Evolutionary conservation across 2,113 vertebrate genomes (phyloP).

Genomic region (Leucopsar rothschildi): DNA sequence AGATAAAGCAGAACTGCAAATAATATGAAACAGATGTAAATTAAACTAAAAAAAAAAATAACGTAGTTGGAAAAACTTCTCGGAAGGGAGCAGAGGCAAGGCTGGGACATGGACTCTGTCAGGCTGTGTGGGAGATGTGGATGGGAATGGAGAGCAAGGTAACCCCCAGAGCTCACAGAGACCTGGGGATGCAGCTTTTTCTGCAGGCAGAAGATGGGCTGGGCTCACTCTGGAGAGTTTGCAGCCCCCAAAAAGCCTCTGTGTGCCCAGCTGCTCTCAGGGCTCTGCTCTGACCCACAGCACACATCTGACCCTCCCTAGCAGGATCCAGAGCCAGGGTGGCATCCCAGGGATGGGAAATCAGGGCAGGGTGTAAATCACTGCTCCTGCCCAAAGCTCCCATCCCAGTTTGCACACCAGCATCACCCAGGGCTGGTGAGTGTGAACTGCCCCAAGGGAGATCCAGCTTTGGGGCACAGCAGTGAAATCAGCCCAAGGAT

Average conservation of each 20-base stretch:
- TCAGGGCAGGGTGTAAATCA: background rate
- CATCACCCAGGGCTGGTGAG: background rate
- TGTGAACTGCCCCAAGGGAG: background rate
- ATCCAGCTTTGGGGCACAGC: background rate
- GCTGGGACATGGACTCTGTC: background rate
- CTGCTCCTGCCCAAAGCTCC: background rate
- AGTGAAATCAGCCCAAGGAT: background rate
- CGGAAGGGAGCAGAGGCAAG: background rate
- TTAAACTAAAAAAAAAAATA: background rate
- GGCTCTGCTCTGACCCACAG: background rate
- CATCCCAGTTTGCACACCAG: background rate
- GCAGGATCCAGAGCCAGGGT: background rate
- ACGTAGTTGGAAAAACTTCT: background rate
- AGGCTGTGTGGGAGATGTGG: background rate
- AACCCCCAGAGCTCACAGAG: background rate
- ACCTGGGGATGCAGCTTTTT: background rate
- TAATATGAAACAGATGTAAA: conserved; percentile 39
- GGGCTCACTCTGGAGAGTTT: background rate
- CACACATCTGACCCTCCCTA: background rate
- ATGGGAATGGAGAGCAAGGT: background rate
- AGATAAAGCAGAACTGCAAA: conserved; percentile 12
- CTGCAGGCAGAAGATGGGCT: background rate
- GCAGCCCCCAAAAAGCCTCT: background rate
- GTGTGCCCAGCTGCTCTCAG: background rate
- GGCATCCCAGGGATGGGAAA: background rate